phyloP scores from a whole-genome alignment of 2,888 invertebrate species.

The Calliscelio sp. region DNA sequence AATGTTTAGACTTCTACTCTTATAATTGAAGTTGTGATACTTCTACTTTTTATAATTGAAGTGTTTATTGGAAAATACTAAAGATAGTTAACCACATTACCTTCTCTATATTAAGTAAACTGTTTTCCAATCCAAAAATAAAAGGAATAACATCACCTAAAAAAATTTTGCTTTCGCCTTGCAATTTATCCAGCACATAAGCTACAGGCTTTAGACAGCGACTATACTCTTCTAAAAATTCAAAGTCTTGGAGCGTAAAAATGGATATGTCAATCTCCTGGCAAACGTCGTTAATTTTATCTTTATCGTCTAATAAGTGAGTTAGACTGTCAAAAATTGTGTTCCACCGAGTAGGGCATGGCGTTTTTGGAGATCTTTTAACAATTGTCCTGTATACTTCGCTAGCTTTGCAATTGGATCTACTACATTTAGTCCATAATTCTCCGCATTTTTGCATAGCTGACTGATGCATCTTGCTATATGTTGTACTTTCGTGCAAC shows the following conservation, averaged over 20 bases:
- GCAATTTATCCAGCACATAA: slow-evolving; percentile 6
- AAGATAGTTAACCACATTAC: no score
- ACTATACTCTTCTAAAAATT: slow-evolving; percentile 16
- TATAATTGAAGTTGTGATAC: no score
- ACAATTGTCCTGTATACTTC: background rate
- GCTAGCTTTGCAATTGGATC: slow-evolving; percentile 20
- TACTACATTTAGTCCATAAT: slow-evolving; percentile 23
- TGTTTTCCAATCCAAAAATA: background rate
- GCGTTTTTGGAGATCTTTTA: slow-evolving; percentile 14
- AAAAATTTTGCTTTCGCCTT: slow-evolving; percentile 14
- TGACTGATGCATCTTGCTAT: background rate
- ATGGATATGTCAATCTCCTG: background rate
- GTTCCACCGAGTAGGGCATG: slow-evolving; percentile 36
- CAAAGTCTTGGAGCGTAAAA: slow-evolving; percentile 12
- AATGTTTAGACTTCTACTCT: no score
- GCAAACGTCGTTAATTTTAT: slow-evolving; percentile 27
- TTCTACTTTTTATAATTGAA: no score
- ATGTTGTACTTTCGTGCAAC: background rate
- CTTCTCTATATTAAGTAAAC: background rate
- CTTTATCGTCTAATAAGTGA: background rate
- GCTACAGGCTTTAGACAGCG: background rate
- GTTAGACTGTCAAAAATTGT: slow-evolving; percentile 17
- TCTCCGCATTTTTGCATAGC: slow-evolving; percentile 11
- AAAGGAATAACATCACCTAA: slow-evolving; percentile 3
- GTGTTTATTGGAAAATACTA: no score